Evolutionary conservation across 2,113 vertebrate genomes (phyloP).

Genomic region (Cryptotis parvus): DNA sequence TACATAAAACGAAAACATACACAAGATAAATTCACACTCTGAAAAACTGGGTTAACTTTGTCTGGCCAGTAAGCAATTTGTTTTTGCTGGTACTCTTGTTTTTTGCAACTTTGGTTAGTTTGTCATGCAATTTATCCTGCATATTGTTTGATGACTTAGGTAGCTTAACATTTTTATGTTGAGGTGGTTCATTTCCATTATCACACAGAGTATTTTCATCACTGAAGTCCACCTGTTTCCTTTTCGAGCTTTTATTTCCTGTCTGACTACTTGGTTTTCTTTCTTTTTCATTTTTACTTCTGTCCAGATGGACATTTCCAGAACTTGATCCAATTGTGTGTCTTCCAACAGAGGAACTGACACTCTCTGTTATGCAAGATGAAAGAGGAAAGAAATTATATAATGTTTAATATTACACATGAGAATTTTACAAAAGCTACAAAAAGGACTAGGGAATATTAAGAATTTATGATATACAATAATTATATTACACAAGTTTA

Average conservation of each 20-base stretch:
- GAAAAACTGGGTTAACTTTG: slow-evolving; percentile 94
- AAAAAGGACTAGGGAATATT: slow-evolving; percentile 24
- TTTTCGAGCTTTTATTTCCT: slow-evolving; percentile 88
- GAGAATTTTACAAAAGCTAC: slow-evolving; percentile 57
- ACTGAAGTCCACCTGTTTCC: slow-evolving; percentile 90
- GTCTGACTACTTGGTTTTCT: slow-evolving; percentile 82
- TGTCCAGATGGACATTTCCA: slow-evolving; percentile 88
- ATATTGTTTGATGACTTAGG: slow-evolving; percentile 75
- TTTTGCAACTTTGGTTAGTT: slow-evolving; percentile 79
- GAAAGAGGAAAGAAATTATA: slow-evolving; percentile 64
- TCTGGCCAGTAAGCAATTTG: slow-evolving; percentile 93
- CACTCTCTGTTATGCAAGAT: slow-evolving; percentile 82
- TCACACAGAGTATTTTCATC: slow-evolving; percentile 83
- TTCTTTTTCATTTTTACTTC: slow-evolving; percentile 80
- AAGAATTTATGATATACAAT: slow-evolving; percentile 18
- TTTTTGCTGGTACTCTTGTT: slow-evolving; percentile 85
- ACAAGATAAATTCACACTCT: slow-evolving; percentile 85
- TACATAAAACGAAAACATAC: slow-evolving; percentile 35
- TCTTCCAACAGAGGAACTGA: slow-evolving; percentile 81
- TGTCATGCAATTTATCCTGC: slow-evolving; percentile 73
- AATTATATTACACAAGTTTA: slow-evolving; percentile 9
- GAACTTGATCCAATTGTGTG: slow-evolving; percentile 84
- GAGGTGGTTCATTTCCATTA: slow-evolving; percentile 87
- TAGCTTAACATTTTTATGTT: slow-evolving; percentile 86
- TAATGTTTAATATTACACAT: slow-evolving; percentile 55